Base-by-base conservation (phyloP, 2,888 invertebrate genomes). In the Gymnosoma rotundatum region DNA sequence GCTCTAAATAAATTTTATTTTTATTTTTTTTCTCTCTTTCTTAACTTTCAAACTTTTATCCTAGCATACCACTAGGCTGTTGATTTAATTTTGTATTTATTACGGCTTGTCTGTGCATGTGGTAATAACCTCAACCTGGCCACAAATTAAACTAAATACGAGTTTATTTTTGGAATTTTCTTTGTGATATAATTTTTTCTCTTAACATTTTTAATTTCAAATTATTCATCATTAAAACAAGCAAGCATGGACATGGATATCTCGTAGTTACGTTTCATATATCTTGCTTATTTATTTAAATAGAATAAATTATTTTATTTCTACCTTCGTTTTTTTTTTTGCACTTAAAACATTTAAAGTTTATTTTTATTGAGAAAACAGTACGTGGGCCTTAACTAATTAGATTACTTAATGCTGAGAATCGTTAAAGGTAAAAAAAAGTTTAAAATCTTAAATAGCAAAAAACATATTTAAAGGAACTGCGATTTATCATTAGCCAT, bases 381-480 rank as follows among this genome's bases (percentile, higher is more conserved):
- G 20, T 70, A 84, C 81, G 78, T 78, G 81, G 78, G 48, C 69
- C 72, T 74, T 84, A 64, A 81, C 81, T 81, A 84, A 84, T 84
- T 81, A 84, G 58, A 81, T 52, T 81, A 74, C 74, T 81, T 69
- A 60, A 32, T 12, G 42, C 42, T 20, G n/a, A 56, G 52, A 67
- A 8, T 64, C 10, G 14, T 66, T 48, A 50, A 58, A 45, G 7
- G 16, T 25, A 50, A 45, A 60, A 61, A 80, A 58, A 42, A 12
- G 3, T 42, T 12, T n/a, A 48, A 48, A 48, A 58, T 48, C 20
- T 66, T 66, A 70, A 64, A 75, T 18, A 25, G 50, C 18, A 64
- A 42, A 52, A 16, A 45, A 38, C 12, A 7, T 32, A 8, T 8
- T 42, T 42, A 48, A 2, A 69, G 45, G 38, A n/a, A 50, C 38